Conservation (phyloP, 2,888 invertebrate species). For the Seira ritae region DNA sequence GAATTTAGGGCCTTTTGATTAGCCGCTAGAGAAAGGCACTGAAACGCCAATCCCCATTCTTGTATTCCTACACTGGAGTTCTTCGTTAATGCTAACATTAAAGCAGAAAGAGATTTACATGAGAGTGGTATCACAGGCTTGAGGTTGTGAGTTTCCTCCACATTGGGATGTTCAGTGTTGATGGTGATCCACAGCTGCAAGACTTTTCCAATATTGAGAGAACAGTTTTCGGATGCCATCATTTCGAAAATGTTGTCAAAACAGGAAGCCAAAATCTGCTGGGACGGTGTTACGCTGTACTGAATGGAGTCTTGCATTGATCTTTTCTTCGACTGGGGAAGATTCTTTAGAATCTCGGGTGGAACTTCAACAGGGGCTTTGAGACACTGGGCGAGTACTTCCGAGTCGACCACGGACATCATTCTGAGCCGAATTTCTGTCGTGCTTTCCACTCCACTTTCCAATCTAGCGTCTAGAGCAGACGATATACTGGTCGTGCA, state of each 20-base stretch:
- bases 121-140: constrained; percentile 82
- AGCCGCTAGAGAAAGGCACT: constrained; percentile 84
- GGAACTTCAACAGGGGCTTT: constrained; percentile 75
- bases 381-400: constrained; percentile 80
- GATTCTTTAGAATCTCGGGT: constrained; percentile 63
- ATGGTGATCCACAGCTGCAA: constrained; percentile 91
- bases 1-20: constrained; percentile 77
- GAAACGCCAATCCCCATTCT: constrained; percentile 88
- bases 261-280: constrained; percentile 60
- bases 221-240: constrained; percentile 78
- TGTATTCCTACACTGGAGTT: constrained; percentile 83
- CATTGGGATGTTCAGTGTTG: constrained; percentile 79
- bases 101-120: constrained; percentile 81
- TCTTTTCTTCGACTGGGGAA: constrained; percentile 33
- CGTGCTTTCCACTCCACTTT: constrained; percentile 80
- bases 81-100: constrained; percentile 82
- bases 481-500: constrained; percentile 78
- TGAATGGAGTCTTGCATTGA: constrained; percentile 24
- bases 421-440: constrained; percentile 86
- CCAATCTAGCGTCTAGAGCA: constrained; percentile 84
- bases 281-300: constrained; percentile 38
- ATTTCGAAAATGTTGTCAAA: constrained; percentile 72
- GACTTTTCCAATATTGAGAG: constrained; percentile 88
- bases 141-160: constrained; percentile 80
- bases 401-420: constrained; percentile 82